These are phyloP conservation scores for Penelope pileata DNA, from an alignment of 2,113 vertebrate genomes.

Conservation along the genomic window DNA sequence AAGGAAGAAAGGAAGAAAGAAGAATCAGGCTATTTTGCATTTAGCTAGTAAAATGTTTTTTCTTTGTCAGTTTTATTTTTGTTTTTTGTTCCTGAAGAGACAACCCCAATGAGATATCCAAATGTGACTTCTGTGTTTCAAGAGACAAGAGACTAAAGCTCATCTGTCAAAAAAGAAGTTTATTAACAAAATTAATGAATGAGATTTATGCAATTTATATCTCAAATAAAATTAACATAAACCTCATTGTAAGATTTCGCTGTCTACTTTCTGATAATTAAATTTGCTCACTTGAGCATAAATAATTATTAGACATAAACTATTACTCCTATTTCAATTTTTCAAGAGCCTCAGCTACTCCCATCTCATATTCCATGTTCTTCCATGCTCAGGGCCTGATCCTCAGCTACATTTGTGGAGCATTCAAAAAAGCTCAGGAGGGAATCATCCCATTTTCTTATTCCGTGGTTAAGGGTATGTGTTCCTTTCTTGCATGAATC, in stretches of 20 bases:
- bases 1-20: background rate
- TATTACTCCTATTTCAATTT: background rate
- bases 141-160: background rate
- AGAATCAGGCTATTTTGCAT: background rate
- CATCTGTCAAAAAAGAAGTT: background rate
- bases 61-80: background rate
- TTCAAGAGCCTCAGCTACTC: background rate
- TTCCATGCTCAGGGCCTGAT: background rate
- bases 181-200: background rate
- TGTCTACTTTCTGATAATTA: background rate
- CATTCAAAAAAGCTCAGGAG: background rate
- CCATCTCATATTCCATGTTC: background rate
- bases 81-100: background rate
- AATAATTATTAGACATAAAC: background rate
- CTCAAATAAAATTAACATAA: background rate
- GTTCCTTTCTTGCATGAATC: background rate
- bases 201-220: background rate
- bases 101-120: background rate
- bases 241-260: background rate
- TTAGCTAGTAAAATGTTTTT: background rate
- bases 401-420: background rate
- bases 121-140: background rate
- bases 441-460: background rate
- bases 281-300: background rate
- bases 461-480: background rate